Evolutionary conservation across 2,888 invertebrate genomes (phyloP), one percentile per base, ranked within the genome.

Genomic region (Phoronis australis): DNA sequence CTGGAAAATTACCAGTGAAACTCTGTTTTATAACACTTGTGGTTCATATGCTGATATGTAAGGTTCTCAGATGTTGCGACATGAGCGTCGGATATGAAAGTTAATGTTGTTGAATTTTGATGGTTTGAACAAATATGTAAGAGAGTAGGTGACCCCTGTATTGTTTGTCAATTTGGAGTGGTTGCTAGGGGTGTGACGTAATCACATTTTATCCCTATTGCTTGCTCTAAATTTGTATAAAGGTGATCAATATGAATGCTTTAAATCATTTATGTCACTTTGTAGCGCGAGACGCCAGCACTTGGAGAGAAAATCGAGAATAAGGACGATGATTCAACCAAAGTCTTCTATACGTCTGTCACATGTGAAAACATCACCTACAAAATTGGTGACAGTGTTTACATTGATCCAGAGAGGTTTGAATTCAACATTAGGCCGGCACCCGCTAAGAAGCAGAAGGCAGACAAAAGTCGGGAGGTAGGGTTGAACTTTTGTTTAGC

Each of bases 321-420:
- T 9, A 54, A 61, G 1, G 55, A 59, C 3, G 54, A 48, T 3
- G 39, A 55, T 9, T 52, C 48, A 6, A 27, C 49, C 5, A 58
- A 39, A 20, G 50, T 54, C 4, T 67, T 59, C 52, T 81, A 83
- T 52, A 50, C 50, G 38, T 60, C 61, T 42, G 68, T 70, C 4
- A 50, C 49, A 3, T 66, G 66, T 42, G 59, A 71, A 39, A 71
- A 64, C 1, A 35, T 62, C 43, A 82, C 83, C 22, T 87, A 83
- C 65, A 82, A 80, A 59, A 79, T 84, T 47, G 87, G 87, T 0
- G 82, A 81, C 57, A 84, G 84, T 21, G 85, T 88, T 5, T 88
- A 85, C 69, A 73, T 89, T 0, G 79, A 82, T 27, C 73, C 72
- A 1, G 60, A 54, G 4, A 66, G 64, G 1, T 73, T 60, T 49